These are phyloP conservation scores for Trematocara marginatum DNA, from an alignment of 2,113 vertebrate genomes.

Conservation along the genomic window DNA sequence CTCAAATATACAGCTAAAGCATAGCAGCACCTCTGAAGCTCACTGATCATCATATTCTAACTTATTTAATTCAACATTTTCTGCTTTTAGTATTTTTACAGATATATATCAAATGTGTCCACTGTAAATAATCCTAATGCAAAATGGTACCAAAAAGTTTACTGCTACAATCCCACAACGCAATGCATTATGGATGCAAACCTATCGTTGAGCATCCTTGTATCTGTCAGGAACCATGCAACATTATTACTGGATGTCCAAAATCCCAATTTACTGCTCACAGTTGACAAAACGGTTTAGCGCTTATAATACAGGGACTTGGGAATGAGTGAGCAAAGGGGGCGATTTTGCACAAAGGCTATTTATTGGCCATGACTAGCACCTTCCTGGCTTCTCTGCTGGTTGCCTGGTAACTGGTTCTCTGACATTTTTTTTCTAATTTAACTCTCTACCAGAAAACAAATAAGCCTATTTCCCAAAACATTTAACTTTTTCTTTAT, in stretches of 20 bases:
- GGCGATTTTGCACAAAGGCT: background rate
- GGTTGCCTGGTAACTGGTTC: conserved; percentile 9
- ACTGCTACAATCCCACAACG: background rate
- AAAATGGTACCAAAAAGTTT: background rate
- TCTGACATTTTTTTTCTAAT: background rate
- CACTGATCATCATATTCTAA: background rate
- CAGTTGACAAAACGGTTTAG: background rate
- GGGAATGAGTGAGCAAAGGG: background rate
- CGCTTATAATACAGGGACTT: background rate
- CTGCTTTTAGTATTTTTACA: background rate
- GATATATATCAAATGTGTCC: background rate
- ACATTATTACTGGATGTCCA: background rate
- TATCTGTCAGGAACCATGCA: background rate
- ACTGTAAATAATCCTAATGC: background rate
- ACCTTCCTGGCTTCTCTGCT: background rate
- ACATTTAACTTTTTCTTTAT: background rate
- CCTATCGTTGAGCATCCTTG: background rate
- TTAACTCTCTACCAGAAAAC: background rate
- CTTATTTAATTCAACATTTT: background rate
- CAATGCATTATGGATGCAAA: background rate
- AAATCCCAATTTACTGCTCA: background rate
- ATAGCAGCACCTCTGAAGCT: background rate
- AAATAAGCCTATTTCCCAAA: background rate
- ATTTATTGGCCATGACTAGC: background rate
- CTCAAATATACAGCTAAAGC: background rate